Evolutionary conservation across 2,113 vertebrate species (phyloP), one percentile per base, ranked within the genome.

Genomic region (Silurus meridionalis): DNA sequence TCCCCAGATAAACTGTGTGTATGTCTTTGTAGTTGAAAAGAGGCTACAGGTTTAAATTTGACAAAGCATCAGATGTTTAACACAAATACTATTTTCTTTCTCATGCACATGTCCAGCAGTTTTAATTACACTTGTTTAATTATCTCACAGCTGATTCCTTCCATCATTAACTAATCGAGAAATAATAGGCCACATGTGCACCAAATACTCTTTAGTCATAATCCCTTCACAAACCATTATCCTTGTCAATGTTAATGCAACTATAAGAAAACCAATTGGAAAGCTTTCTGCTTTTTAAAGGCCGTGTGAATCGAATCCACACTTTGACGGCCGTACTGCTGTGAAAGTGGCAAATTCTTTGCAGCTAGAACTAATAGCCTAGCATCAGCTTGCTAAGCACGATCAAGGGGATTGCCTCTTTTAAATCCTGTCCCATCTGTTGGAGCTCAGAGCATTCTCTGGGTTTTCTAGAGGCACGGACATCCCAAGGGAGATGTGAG

Each of bases 101-200:
- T 4, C 37, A 74, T 58, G 52, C 53, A 13, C 5, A 23, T 19
- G 61, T 66, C 63, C 74, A 58, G 28, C 61, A 80, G 57, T 80
- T 80, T 80, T 85, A 87, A 88, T 86, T 77, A 86, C 64, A 61
- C n/a, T 66, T 13, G 57, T 67, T 87, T 87, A 84, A 90, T 90
- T 79, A 87, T 84, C 85, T 72, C 61, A n/a, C n/a, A 57, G 82
- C 46, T 83, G 6, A 69, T 72, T 71, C 78, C 58, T 69, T 48
- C 63, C 67, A 75, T 15, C 63, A 8, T 37, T 80, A 80, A 78
- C 25, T 60, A 80, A 60, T 80, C 37, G 17, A 21, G 55, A 58
- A 53, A 69, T 85, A 57, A 80, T 55, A 37, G 25, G 21, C 77
- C 21, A 58, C 61, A 53, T 52, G 37, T 77, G 58, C n/a, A 2